Conservation (phyloP, 2,113 vertebrate genomes). For the Apodemus sylvaticus region DNA sequence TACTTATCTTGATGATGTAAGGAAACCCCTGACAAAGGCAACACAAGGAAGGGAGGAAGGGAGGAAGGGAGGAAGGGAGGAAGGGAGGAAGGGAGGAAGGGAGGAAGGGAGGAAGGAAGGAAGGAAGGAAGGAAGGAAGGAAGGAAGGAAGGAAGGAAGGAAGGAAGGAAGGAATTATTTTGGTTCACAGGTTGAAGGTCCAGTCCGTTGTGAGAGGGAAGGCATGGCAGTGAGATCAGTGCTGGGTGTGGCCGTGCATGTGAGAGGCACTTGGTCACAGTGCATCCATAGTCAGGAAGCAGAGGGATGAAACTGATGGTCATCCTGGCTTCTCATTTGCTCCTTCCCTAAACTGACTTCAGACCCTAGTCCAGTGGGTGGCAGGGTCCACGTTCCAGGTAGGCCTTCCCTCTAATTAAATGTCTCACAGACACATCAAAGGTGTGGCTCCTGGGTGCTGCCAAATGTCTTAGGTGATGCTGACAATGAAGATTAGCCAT, state of each 20-base stretch:
- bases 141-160: background rate
- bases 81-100: background rate
- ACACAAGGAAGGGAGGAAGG: background rate
- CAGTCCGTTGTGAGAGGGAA: background rate
- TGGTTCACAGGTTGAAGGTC: background rate
- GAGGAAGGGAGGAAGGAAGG: no score
- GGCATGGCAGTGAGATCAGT: background rate
- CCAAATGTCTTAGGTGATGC: background rate
- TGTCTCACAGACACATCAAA: background rate
- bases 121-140: background rate
- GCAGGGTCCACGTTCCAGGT: background rate
- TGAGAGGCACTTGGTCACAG: background rate
- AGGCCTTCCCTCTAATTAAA: background rate
- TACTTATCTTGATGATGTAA: background rate
- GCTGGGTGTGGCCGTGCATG: background rate
- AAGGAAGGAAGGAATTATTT: background rate
- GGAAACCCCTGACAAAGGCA: background rate
- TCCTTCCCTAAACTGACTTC: background rate
- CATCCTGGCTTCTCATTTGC: background rate
- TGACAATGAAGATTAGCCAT: background rate
- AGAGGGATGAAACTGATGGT: background rate
- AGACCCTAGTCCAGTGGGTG: background rate
- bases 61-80: background rate
- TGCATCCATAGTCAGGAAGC: background rate
- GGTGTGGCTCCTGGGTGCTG: background rate